Conservation (phyloP, 2,888 invertebrate genomes). For the Aphrophora alni region DNA sequence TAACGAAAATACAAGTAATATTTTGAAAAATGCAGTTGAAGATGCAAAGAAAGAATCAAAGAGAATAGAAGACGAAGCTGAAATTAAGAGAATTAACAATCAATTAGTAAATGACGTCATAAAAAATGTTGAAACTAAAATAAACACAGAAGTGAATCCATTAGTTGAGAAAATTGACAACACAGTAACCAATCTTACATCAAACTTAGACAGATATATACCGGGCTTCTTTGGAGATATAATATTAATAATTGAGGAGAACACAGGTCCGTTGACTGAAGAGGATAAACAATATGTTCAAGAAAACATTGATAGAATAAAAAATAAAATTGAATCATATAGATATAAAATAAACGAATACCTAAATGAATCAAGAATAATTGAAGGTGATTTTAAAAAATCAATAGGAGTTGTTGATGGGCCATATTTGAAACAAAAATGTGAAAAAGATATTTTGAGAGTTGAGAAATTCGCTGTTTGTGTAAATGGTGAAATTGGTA, state of each 20-base stretch:
- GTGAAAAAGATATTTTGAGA: background rate
- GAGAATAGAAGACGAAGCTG: background rate
- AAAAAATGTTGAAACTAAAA: background rate
- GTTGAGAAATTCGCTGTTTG: background rate
- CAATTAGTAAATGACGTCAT: background rate
- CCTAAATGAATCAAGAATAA: background rate
- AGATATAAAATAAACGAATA: background rate
- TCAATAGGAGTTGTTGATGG: background rate
- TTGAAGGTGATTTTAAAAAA: no score
- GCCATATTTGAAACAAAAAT: background rate
- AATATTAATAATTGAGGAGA: background rate
- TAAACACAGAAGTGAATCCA: background rate
- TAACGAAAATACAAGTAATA: background rate
- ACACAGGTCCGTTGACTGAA: background rate
- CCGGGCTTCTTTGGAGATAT: background rate
- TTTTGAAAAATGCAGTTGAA: background rate
- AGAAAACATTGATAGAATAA: background rate
- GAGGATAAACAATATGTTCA: background rate
- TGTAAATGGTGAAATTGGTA: background rate
- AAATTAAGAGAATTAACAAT: background rate
- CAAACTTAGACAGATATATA: background rate
- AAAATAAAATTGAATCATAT: background rate
- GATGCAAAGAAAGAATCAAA: background rate
- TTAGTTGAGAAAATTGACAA: background rate
- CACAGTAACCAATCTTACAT: background rate